Percentiles rank a stretch among this genome's conserved stretches.
phyloP scores from a whole-genome alignment of 2,797 vertebrate genomes.

The Gambusia yucatana region DNA sequence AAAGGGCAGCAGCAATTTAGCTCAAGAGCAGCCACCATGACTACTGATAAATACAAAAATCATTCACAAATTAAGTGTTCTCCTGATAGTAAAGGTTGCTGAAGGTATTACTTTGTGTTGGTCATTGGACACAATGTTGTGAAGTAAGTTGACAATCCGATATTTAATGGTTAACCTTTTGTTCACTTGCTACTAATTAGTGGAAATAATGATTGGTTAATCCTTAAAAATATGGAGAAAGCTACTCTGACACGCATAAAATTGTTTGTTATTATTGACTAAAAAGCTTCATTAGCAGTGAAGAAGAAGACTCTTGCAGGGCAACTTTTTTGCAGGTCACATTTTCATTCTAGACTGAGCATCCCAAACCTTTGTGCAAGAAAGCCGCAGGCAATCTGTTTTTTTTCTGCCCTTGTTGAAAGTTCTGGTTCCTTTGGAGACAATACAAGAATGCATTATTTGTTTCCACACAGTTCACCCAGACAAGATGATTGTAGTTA shows the following conservation, averaged over 20 bases:
- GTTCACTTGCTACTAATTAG: neutral
- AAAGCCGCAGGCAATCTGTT: neutral
- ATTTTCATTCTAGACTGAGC: neutral
- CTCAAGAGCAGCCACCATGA: constrained; percentile 57
- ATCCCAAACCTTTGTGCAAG: neutral
- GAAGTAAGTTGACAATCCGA: constrained; percentile 16
- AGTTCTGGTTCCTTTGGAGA: neutral
- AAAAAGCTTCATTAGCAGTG: neutral
- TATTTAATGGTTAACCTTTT: constrained; percentile 19
- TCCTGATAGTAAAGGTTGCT: constrained; percentile 25
- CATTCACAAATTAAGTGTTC: constrained; percentile 26
- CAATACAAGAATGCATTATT: neutral
- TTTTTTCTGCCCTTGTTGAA: neutral
- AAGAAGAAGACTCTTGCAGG: neutral
- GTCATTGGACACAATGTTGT: constrained; percentile 12
- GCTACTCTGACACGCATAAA: neutral
- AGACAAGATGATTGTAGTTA: neutral
- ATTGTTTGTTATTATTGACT: neutral
- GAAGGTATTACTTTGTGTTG: constrained; percentile 14
- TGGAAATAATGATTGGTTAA: neutral
- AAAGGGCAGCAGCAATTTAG: constrained; percentile 56
- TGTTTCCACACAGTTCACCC: neutral
- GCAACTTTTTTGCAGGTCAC: neutral
- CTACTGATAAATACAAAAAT: constrained; percentile 58
- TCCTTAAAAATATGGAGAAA: neutral